Evolutionary conservation across 1,140 invertebrate genomes (phyloP).

Genomic region (Drosophila tsacasi): DNA sequence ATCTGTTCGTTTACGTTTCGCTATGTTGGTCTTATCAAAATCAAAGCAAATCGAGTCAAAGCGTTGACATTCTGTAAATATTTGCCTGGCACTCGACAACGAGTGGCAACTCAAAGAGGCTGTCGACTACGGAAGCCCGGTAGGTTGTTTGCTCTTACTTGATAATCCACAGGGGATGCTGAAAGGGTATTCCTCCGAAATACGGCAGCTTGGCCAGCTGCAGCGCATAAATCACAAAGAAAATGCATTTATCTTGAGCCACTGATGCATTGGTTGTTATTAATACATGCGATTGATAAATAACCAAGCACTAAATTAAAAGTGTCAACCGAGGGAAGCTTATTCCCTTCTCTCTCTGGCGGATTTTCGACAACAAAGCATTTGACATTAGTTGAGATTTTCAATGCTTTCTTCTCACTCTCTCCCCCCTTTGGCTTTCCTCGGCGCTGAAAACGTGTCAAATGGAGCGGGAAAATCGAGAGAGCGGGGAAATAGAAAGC

Average conservation of each 20-base stretch:
- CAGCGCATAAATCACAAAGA: slow-evolving; percentile 26
- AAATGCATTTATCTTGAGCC: slow-evolving; percentile 42
- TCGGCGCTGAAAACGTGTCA: slow-evolving; percentile 60
- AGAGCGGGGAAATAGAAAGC: slow-evolving; percentile 9
- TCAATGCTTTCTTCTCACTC: slow-evolving; percentile 49
- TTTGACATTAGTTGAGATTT: slow-evolving; percentile 79
- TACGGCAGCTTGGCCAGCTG: slow-evolving; percentile 4
- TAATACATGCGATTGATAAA: slow-evolving; percentile 66
- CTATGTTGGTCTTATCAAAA: slow-evolving; percentile 45
- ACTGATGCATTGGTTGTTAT: slow-evolving; percentile 52
- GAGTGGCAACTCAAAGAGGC: slow-evolving; percentile 29
- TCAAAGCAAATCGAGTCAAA: slow-evolving; percentile 23
- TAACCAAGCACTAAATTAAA: slow-evolving; percentile 69
- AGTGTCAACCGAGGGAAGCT: slow-evolving; percentile 43
- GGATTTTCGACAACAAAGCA: slow-evolving; percentile 66
- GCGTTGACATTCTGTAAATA: slow-evolving; percentile 49
- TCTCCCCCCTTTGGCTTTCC: neutral
- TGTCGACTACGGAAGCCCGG: neutral
- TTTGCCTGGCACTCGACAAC: slow-evolving; percentile 50
- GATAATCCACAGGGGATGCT: slow-evolving; percentile 13
- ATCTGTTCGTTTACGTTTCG: slow-evolving; percentile 27
- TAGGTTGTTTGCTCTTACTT: slow-evolving; percentile 17
- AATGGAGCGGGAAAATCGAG: slow-evolving; percentile 16
- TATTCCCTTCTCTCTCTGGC: neutral
- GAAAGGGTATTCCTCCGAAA: slow-evolving; percentile 1